Base-by-base conservation (phyloP, 2,888 invertebrate species). In the Limnephilus lunatus region DNA sequence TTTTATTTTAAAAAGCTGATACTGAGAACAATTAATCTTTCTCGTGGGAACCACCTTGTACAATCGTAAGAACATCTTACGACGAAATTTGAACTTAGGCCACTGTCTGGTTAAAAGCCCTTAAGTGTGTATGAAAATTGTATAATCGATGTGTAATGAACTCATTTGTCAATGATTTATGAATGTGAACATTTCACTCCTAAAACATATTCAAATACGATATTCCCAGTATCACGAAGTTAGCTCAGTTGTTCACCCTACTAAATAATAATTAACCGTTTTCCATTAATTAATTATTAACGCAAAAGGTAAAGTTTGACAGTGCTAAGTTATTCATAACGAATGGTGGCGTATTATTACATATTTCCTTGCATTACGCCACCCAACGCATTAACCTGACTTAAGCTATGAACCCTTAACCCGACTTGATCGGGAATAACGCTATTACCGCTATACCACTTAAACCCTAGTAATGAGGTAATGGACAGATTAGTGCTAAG, bases 361-460 rank as follows among this genome's bases (percentile, higher is more conserved):
- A 39, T 83, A 35, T 83, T 35, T 83, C 86, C 86, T 44, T 44
- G 44, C 44, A 86, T 25, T 86, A 44, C 44, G 25, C 30, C 5
- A 44, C 86, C 48, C 86, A 14, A 44, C 86, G 86, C 35, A 31
- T 86, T 44, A 86, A 86, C 86, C 86, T 44, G 86, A 44, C 86
- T 86, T 48, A 86, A 86, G 44, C 86, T 86, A 14, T 86, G 86
- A 86, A 86, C 86, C 44, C 25, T 86, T 86, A 39, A 48, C 86
- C 48, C n/a, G 30, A 25, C 35, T 44, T 86, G 86, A 86, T 86
- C 86, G 44, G 48, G 44, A 44, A 15, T 86, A 86, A 86, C 86
- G 48, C n/a, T 30, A 86, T 86, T 86, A 86, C 35, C 48, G 30
- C n/a, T 32, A 48, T 39, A 3, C 86, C 86, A 86, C 48, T 86